Base-by-base conservation (phyloP, 2,888 invertebrate genomes). In the Trachelus stipa region DNA sequence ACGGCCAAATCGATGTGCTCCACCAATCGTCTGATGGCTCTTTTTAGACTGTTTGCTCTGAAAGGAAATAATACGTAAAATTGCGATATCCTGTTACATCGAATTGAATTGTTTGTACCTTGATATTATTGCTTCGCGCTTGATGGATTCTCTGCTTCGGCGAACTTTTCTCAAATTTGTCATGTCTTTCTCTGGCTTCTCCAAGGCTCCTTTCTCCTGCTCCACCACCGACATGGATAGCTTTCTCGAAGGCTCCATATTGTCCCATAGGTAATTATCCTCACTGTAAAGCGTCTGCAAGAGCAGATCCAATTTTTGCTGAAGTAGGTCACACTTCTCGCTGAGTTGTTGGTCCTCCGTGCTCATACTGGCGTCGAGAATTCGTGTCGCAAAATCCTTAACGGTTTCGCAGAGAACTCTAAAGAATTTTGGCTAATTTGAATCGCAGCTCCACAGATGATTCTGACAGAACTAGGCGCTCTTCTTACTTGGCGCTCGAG, bases 21-120 rank as follows among this genome's bases (percentile, higher is more conserved):
- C 75, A 97, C 95, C 69, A 97, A 94, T 90, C 94, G 95, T 81
- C 96, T 93, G 80, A 97, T 95, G 34, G 97, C 97, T 87, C 96
- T 95, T 91, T 97, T 97, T 82, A 97, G 93, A 91, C 97, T 97
- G 89, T 97, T 96, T 31, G 96, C 96, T 76, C 97, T 91, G 73
- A 92, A 40, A 40, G 15, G 4, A 40, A 15, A 6, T 40, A 15
- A 40, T 40, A 15, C 6, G 40, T 40, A 40, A 15, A 40, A 15
- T 33, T 11, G 30, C 31, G 30, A 69, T n/a, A 12, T 69, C 4
- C 30, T 69, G 69, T 11, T 12, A 30, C 30, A 69, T 69, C 33
- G 11, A 69, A 69, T 69, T 6, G 0, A 40, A 40, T 40, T 40
- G 1, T 40, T 15, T 15, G 11, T 85, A 90, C 90, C 90, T 92